phyloP scores from a whole-genome alignment of 2,888 invertebrate genomes.

The Drosophila lacicola region DNA sequence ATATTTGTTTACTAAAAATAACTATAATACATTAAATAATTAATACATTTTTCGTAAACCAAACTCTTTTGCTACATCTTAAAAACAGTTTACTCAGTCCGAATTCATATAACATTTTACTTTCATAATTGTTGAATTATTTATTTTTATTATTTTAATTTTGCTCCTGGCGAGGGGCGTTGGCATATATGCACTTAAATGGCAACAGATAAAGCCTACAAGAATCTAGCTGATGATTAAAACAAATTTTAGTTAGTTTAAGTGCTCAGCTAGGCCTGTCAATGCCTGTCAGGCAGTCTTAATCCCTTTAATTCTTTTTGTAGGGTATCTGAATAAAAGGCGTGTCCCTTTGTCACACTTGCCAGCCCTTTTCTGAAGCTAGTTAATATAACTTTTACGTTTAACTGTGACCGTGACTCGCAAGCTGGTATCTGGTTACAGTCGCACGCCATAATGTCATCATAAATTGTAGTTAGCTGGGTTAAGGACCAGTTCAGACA shows the following conservation, averaged over 20 bases:
- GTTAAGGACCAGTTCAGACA: constrained; percentile 68
- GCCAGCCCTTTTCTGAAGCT: constrained; percentile 34
- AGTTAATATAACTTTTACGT: constrained; percentile 37
- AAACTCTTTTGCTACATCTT: no score
- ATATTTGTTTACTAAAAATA: neutral
- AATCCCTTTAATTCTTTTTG: neutral
- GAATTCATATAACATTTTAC: no score
- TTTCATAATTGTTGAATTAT: no score
- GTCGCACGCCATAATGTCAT: constrained; percentile 79
- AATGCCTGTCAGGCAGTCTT: neutral
- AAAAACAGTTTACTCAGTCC: no score
- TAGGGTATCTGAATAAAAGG: constrained; percentile 36
- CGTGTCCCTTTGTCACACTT: constrained; percentile 67
- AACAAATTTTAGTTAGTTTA: neutral
- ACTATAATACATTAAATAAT: no score
- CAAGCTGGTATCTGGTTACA: constrained; percentile 60
- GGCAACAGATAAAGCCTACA: neutral
- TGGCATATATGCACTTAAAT: neutral
- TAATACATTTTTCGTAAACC: no score
- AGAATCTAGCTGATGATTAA: neutral
- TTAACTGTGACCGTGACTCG: constrained; percentile 46
- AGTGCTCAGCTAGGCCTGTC: neutral
- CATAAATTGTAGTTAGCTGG: constrained; percentile 76
- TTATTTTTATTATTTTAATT: no score
- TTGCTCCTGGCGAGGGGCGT: no score